Evolutionary conservation across 2,113 vertebrate species (phyloP).

Genomic region (Phalacrocorax carbo): DNA sequence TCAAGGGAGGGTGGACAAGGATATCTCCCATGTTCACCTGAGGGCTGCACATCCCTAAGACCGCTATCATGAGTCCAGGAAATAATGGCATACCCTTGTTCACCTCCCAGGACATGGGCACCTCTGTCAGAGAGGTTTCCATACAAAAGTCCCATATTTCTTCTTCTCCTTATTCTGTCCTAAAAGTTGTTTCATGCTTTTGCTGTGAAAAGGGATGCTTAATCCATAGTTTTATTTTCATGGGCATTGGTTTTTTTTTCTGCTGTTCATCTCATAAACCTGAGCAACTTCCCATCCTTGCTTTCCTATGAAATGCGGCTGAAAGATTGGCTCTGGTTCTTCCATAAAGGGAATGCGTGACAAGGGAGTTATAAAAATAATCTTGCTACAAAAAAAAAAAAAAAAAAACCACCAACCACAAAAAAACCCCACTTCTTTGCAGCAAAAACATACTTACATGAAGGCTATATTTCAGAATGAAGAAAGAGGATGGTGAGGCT

Average conservation of each 20-base stretch:
- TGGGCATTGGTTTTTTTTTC: not conserved
- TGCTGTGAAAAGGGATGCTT: not conserved
- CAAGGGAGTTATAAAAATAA: not conserved
- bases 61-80: fast-evolving
- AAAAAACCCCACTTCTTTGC: not conserved
- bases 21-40: not conserved
- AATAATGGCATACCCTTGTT: not conserved
- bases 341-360: not conserved
- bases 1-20: not conserved
- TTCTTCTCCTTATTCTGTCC: not conserved
- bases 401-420: not conserved
- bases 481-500: not conserved
- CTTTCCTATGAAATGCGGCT: not conserved
- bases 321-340: not conserved
- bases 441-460: not conserved
- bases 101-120: not conserved
- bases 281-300: not conserved
- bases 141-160: not conserved
- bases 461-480: not conserved
- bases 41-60: not conserved
- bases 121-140: not conserved
- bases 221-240: not conserved
- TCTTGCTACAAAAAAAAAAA: not conserved
- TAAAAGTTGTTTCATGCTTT: not conserved
- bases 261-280: not conserved